Evolutionary conservation across 2,888 invertebrate species (phyloP).

Genomic region (Linnaemya vulpina): DNA sequence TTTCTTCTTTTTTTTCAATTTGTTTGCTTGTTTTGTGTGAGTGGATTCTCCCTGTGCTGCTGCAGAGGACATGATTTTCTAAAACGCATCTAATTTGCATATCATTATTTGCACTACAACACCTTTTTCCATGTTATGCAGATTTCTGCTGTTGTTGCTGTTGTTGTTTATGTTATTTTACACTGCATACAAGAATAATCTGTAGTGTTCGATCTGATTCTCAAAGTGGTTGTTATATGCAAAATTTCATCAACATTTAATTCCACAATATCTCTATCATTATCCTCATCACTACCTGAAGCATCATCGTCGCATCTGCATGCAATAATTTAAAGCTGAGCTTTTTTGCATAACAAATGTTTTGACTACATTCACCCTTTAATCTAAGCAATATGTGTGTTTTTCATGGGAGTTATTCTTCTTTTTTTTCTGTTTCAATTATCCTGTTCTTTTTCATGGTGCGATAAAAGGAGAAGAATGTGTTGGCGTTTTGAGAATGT

Average conservation of each 20-base stretch:
- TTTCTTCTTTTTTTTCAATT: not conserved
- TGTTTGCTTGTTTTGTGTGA: slow-evolving; percentile 52
- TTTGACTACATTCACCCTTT: slow-evolving; percentile 16
- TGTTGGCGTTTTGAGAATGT: not conserved
- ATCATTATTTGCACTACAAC: slow-evolving; percentile 78
- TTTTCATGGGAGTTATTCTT: not conserved
- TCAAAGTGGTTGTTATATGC: slow-evolving; percentile 51
- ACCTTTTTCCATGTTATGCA: slow-evolving; percentile 41
- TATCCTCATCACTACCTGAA: slow-evolving; percentile 4
- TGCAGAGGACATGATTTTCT: slow-evolving; percentile 74
- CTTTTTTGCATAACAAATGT: slow-evolving; percentile 51
- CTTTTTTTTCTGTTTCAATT: not conserved
- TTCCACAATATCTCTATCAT: slow-evolving; percentile 30
- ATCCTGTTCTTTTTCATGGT: not conserved
- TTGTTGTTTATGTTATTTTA: slow-evolving; percentile 32
- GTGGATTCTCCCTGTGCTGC: slow-evolving; percentile 69
- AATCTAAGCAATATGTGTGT: slow-evolving; percentile 11
- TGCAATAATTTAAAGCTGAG: slow-evolving; percentile 46
- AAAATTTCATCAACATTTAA: slow-evolving; percentile 50
- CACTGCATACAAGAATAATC: slow-evolving; percentile 43
- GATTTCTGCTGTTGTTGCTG: slow-evolving; percentile 21
- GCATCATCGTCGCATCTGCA: slow-evolving; percentile 19
- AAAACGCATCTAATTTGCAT: slow-evolving; percentile 81
- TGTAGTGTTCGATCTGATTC: slow-evolving; percentile 34
- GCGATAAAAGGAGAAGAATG: not conserved